Base-by-base conservation (phyloP, 2,888 invertebrate species). In the Patella caerulea region DNA sequence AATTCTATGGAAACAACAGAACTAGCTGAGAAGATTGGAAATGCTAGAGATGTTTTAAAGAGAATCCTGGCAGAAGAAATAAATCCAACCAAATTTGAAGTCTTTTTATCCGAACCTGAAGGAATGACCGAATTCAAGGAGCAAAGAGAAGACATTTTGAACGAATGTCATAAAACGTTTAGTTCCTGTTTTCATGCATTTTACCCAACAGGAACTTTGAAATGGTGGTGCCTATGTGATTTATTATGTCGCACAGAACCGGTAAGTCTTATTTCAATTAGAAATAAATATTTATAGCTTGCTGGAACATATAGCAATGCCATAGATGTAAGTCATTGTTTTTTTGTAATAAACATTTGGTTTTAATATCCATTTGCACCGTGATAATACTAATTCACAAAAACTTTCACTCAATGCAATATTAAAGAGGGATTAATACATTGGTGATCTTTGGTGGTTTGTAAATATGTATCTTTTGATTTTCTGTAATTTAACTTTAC, bases 101-200 rank as follows among this genome's bases (percentile, higher is more conserved):
- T 83, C 34, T 81, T 83, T 65, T 76, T 82, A 45, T 70, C 78
- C 4, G 87, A 88, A 74, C 86, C 87, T 2, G 83, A 84, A 9
- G 81, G 82, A 11, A 76, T 81, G 29, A 78, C 81, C 5, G 82
- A 85, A 14, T 87, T 87, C 72, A 80, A 82, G 15, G 80, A 83
- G 19, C 84, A 90, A 77, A 86, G 87, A n/a, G 88, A 89, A 71
- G 87, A 95, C 55, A 95, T 98, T 83, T 92, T 98, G 76, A 95
- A 96, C 75, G 98, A 98, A 91, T 97, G 97, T 78, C 97, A 98
- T 85, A 94, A 95, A 76, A 97, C 98, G 1, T 96, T 97, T 89
- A 95, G 96, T 1, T 94, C 96, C 3, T 97, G 98, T 89, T 98
- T 97, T 89, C 97, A 98, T 91, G 97, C 97, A 0, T 98, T 99